A percentile compares a stretch with the other conserved stretches of the same genome.
Conservation (phyloP, 2,888 invertebrate genomes). For the Papilio protenor region DNA sequence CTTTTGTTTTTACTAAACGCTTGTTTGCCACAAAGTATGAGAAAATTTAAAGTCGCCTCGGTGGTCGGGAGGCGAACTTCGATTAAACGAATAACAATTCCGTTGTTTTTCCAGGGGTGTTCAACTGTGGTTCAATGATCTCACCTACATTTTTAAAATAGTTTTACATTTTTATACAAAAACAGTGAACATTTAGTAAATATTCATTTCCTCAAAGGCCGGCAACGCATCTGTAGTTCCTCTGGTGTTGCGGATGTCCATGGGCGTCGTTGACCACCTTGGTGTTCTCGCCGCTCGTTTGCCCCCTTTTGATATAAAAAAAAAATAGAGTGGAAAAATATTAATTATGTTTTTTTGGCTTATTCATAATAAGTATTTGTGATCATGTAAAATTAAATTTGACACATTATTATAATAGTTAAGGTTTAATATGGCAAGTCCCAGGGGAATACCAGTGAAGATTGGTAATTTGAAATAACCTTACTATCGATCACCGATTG, state of each 20-base stretch:
- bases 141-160: no score
- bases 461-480: background rate
- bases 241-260: no score
- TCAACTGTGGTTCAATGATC: background rate
- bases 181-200: background rate
- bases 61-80: background rate
- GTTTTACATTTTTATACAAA: background rate
- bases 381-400: background rate
- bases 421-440: background rate
- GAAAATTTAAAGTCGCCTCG: background rate
- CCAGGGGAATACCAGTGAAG: background rate
- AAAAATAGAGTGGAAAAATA: no score
- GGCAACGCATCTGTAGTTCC: no score
- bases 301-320: no score
- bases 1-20: constrained; percentile 33
- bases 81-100: constrained; percentile 4
- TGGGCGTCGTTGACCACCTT: no score
- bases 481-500: background rate
- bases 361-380: background rate
- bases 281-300: no score
- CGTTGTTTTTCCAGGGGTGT: background rate
- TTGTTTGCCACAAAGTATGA: constrained; percentile 33
- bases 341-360: background rate
- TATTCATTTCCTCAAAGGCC: no score
- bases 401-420: background rate